A percentile compares a stretch with the other conserved stretches of the same genome.
Evolutionary conservation across 1,140 invertebrate genomes (phyloP).

Genomic region (Protaetia brevitarsis): DNA sequence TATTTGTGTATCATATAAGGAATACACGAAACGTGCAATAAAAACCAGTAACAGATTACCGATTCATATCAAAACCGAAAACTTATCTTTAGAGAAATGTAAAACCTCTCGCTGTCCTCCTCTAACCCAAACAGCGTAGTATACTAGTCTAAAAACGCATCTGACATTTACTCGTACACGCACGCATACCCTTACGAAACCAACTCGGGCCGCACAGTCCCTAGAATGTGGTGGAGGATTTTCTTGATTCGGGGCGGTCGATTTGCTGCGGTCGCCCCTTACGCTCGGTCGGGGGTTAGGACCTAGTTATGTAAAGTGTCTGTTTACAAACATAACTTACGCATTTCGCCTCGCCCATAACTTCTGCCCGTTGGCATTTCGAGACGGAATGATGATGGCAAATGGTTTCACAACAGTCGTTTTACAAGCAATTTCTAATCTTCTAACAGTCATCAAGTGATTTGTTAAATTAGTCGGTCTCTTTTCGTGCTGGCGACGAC

Average conservation of each 20-base stretch:
- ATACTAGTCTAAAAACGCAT: not conserved
- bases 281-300: slow-evolving; percentile 34
- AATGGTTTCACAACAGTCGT: slow-evolving; percentile 40
- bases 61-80: slow-evolving; percentile 2
- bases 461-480: slow-evolving; percentile 18
- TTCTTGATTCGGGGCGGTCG: slow-evolving; percentile 13
- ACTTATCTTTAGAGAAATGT: not conserved
- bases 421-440: slow-evolving; percentile 41
- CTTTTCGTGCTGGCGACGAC: not conserved
- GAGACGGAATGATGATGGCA: slow-evolving; percentile 42
- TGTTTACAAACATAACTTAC: slow-evolving; percentile 47
- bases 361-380: slow-evolving; percentile 35
- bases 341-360: slow-evolving; percentile 42
- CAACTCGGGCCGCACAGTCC: not conserved
- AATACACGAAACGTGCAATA: slow-evolving; percentile 6
- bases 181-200: not conserved
- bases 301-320: slow-evolving; percentile 49
- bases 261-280: slow-evolving; percentile 6
- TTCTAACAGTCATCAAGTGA: slow-evolving; percentile 40
- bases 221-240: slow-evolving; percentile 13
- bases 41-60: slow-evolving; percentile 7
- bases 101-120: not conserved
- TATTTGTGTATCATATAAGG: not conserved
- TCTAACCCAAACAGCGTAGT: too few relatives aligned
- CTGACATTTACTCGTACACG: not conserved